A percentile compares a stretch with the other conserved stretches of the same genome.
Conservation (phyloP, 2,113 vertebrate genomes). For the Mixornis gularis region DNA sequence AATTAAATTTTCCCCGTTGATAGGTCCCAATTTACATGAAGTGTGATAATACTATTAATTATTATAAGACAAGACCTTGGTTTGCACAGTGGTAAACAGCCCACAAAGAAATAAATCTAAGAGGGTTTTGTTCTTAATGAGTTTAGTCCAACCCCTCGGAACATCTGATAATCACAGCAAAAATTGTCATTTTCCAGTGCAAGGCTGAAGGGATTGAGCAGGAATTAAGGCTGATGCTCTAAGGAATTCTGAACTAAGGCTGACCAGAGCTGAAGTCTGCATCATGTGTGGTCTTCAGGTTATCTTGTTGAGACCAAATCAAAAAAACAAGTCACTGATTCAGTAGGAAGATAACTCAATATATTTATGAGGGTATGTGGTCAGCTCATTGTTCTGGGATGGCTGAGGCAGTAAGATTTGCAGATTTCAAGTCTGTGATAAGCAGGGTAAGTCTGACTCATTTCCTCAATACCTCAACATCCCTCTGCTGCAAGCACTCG, state of each 20-base stretch:
- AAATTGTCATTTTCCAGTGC: background rate
- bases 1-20: background rate
- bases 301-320: background rate
- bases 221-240: background rate
- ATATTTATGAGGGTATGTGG: background rate
- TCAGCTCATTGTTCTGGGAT: background rate
- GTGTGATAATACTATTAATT: background rate
- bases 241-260: background rate
- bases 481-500: rapidly evolving
- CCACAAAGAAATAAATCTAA: background rate
- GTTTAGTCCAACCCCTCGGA: background rate
- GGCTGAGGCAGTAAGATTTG: background rate
- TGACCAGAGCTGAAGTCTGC: background rate
- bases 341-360: background rate
- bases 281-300: background rate
- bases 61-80: background rate
- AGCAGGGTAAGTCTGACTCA: background rate
- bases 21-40: background rate
- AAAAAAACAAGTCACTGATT: background rate
- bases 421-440: background rate
- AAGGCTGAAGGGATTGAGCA: background rate
- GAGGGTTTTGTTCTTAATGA: background rate
- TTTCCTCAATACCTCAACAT: background rate
- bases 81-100: background rate
- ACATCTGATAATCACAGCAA: background rate